phyloP scores from a whole-genome alignment of 2,888 invertebrate species.

The Phrixothrix hirtus region DNA sequence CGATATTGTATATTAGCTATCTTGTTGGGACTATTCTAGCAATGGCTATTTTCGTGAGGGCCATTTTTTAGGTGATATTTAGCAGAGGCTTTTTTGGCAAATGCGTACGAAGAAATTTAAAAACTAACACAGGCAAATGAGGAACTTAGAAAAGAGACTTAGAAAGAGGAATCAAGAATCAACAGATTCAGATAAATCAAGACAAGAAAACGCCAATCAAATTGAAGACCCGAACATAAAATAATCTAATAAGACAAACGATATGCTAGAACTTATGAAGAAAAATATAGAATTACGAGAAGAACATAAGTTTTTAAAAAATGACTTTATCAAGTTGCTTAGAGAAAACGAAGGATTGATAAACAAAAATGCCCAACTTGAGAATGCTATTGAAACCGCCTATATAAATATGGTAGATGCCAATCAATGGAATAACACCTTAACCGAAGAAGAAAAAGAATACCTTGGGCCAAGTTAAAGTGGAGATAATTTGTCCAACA shows the following conservation, averaged over 20 bases:
- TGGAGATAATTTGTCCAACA: background rate
- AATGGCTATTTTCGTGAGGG: no score
- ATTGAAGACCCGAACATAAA: background rate
- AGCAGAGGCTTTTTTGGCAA: no score
- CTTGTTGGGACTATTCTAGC: no score
- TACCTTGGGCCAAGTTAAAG: background rate
- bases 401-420: background rate
- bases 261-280: background rate
- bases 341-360: background rate
- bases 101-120: background rate
- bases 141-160: background rate
- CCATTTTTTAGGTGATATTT: no score
- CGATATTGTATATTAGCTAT: no score
- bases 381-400: background rate
- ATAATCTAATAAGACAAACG: background rate
- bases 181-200: background rate
- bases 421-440: background rate
- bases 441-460: background rate
- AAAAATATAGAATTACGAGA: background rate
- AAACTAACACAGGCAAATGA: background rate
- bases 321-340: background rate
- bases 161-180: background rate
- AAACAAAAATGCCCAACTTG: background rate
- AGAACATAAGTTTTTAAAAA: background rate
- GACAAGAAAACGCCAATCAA: background rate